phyloP scores from a whole-genome alignment of 2,113 vertebrate species.

The Thermophis baileyi region DNA sequence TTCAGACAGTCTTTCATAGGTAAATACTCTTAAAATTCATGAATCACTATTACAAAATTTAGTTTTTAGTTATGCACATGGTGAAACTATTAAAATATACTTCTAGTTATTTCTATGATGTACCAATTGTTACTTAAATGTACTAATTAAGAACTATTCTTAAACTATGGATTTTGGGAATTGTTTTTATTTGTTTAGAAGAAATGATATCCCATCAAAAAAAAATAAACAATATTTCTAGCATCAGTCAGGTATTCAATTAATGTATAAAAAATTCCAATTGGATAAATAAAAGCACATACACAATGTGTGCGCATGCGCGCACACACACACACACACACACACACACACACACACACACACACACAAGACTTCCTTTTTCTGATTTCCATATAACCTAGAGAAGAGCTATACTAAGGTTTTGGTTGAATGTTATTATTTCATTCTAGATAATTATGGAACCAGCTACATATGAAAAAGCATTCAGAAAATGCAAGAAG shows the following conservation, averaged over 20 bases:
- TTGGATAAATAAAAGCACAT: neutral
- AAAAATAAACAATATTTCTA: neutral
- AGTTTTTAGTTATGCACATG: neutral
- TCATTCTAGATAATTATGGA: neutral
- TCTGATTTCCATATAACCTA: neutral
- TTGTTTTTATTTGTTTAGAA: neutral
- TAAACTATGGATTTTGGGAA: neutral
- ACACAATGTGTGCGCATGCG: neutral
- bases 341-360: too few relatives aligned
- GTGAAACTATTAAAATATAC: neutral
- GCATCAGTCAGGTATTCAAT: neutral
- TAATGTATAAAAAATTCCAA: neutral
- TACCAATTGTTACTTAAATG: neutral
- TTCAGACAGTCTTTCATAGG: neutral
- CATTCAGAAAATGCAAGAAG: neutral
- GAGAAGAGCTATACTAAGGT: neutral
- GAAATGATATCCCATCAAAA: neutral
- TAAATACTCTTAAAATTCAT: neutral
- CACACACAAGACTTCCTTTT: neutral
- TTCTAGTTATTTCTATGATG: neutral
- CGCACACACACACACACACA: neutral
- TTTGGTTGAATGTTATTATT: neutral
- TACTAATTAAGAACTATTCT: neutral
- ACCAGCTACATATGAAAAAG: neutral
- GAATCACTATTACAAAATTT: neutral